Base-by-base conservation (phyloP, 2,797 vertebrate species). In the Lateolabrax maculatus region DNA sequence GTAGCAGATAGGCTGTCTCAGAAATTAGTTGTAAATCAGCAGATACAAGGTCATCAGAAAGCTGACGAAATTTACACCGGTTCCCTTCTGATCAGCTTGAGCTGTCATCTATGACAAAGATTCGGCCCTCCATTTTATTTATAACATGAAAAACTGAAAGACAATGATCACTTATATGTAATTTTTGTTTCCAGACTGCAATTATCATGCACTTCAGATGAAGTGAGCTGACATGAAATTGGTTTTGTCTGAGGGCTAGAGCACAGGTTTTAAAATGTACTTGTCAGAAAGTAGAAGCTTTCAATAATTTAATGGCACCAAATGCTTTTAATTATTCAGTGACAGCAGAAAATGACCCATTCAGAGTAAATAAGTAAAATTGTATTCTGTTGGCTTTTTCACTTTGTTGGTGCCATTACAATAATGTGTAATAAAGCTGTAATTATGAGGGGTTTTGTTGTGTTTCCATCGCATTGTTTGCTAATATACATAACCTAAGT, bases 281-380 rank as follows among this genome's bases (percentile, higher is more conserved):
- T 51, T 48, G 19, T 36, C 19, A 66, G 19, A 62, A 68, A 71
- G 13, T 15, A 52, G 23, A 66, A 41, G 1, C 61, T 63, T 75
- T 62, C 27, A 76, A 62, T 73, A 43, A 39, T 52, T 55, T 16
- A 74, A 64, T 71, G 34, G 44, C n/a, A 55, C 13, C 9, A 27
- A 75, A 64, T 44, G 5, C 9, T 58, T 57, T 65, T 34, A 21
- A 61, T 77, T 83, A 66, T 67, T 78, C 41, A 75, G 2, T 12
- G 1, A 11, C 9, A 41, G 43, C 5, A 9, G 19, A 41, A 68
- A 69, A 63, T 68, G 18, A 68, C 15, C 23, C 1, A 7, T 6
- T n/a, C 8, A 9, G 25, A 23, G 27, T 25, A 13, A 71, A 64
- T 55, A 52, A 3, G 15, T 5, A 37, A 29, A 75, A 21, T 4